Base-by-base conservation (phyloP, 2,888 invertebrate genomes). In the Cenopis cana region DNA sequence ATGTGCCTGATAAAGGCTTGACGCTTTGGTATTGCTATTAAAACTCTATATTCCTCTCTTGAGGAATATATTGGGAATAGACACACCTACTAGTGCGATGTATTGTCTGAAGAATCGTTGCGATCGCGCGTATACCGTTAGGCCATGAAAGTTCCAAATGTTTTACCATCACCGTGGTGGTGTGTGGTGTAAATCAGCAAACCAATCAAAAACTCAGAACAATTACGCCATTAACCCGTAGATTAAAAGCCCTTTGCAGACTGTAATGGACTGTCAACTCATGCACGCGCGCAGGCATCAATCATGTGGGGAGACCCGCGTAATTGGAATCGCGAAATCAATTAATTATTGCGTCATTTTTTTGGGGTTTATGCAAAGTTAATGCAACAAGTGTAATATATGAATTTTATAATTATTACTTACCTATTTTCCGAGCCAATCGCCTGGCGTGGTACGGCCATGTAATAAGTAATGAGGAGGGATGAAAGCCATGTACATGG, bases 341-440 rank as follows among this genome's bases (percentile, higher is more conserved):
- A 69, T 69, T 69, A 64, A 64, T 29, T 18, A 38, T 69, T 69
- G 38, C 69, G 2, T 46, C 0, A 46, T 46, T 46, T 14, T 46
- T 8, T n/a, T 46, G 46, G 6, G n/a, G 46, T n/a, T 46, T n/a
- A 46, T n/a, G 8, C 8, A 46, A 46, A n/a, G 6, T 41, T 41
- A 41, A 41, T 6, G 41, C 41, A 41, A 14, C 41, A 41, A 12
- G 14, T 33, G 24, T 17, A 36, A 1, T 12, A 60, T 60, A 46
- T 57, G 67, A 66, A 14, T 14, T 46, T 14, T 41, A 41, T 41
- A 14, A 14, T 14, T 14, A 14, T 41, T 41, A 14, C 12, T 41
- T 41, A 5, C 14, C 5, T 14, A 41, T 41, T 1, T 41, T 41
- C 6, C 6, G 29, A 5, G 5, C 29, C n/a, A n/a, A n/a, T n/a